Evolutionary conservation across 1,140 invertebrate species (phyloP).

Genomic region (Acromyrmex echinatior): DNA sequence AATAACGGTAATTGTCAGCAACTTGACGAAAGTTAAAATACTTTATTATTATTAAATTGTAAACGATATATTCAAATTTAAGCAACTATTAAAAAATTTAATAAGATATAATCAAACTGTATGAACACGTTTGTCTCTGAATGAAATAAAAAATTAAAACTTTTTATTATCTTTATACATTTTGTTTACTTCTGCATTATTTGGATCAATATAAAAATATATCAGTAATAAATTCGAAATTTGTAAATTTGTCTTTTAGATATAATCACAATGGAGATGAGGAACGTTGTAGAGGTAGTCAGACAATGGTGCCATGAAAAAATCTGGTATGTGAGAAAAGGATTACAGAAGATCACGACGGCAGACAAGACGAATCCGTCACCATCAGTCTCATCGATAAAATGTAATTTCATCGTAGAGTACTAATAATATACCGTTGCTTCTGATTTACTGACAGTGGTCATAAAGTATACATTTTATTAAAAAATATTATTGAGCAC

Average conservation of each 20-base stretch:
- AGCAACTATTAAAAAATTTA: neutral
- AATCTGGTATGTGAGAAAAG: neutral
- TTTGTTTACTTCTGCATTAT: neutral
- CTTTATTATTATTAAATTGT: neutral
- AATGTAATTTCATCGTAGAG: slow-evolving; percentile 41
- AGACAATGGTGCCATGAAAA: slow-evolving; percentile 15
- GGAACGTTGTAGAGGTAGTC: neutral
- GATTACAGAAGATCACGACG: neutral
- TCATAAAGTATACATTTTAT: slow-evolving; percentile 25
- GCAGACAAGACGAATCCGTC: neutral
- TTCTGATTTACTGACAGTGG: neutral
- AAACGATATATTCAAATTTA: neutral
- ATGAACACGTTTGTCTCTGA: neutral
- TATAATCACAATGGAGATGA: slow-evolving; percentile 41
- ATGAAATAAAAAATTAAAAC: neutral
- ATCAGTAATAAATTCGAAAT: neutral
- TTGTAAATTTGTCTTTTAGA: neutral
- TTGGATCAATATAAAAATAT: neutral
- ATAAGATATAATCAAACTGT: neutral
- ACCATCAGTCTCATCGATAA: slow-evolving; percentile 1
- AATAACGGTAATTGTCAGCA: too few species aligned
- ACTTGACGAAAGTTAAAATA: neutral
- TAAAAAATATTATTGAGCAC: slow-evolving; percentile 25
- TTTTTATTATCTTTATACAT: neutral
- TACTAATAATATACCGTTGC: neutral